Percentiles rank a stretch among this genome's conserved stretches.
These are phyloP conservation scores for Nothobranchius kuhntae DNA, from an alignment of 2,113 vertebrate genomes.

Conservation along the genomic window DNA sequence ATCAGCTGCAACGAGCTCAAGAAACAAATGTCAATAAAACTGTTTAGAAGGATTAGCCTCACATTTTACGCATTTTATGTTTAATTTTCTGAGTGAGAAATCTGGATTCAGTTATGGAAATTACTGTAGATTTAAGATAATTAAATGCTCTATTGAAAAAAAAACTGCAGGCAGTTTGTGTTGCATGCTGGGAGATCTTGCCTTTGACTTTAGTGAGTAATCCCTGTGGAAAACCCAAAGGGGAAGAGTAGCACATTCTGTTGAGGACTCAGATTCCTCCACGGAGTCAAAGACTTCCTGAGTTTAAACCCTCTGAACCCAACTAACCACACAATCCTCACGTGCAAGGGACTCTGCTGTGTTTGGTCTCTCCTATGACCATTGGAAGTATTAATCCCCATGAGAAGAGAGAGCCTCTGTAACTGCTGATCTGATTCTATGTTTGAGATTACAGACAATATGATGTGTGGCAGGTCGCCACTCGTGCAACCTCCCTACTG, in stretches of 20 bases:
- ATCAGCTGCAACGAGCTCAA: background rate
- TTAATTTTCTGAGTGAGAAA: too few species aligned
- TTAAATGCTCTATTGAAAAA: too few species aligned
- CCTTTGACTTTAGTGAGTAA: conserved; percentile 21
- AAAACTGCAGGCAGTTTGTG: conserved; percentile 24
- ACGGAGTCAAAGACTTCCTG: conserved; percentile 12
- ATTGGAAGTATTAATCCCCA: too few species aligned
- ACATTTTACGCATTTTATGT: too few species aligned
- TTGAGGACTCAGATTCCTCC: conserved; percentile 31
- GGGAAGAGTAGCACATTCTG: conserved; percentile 23
- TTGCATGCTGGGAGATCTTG: conserved; percentile 31
- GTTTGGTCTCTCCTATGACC: too few species aligned
- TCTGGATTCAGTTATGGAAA: too few species aligned
- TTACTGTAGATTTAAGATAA: background rate
- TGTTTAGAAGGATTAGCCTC: background rate
- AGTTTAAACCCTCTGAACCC: conserved; percentile 5
- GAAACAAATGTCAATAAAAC: background rate
- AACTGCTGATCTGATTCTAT: background rate
- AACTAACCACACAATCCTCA: background rate
- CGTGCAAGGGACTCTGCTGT: background rate
- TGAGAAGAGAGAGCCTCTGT: background rate
- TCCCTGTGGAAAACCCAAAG: conserved; percentile 13
- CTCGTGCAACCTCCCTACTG: background rate
- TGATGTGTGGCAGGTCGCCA: background rate
- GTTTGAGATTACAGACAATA: background rate